phyloP scores from a whole-genome alignment of 2,113 vertebrate genomes.

The Ornithorhynchus anatinus region DNA sequence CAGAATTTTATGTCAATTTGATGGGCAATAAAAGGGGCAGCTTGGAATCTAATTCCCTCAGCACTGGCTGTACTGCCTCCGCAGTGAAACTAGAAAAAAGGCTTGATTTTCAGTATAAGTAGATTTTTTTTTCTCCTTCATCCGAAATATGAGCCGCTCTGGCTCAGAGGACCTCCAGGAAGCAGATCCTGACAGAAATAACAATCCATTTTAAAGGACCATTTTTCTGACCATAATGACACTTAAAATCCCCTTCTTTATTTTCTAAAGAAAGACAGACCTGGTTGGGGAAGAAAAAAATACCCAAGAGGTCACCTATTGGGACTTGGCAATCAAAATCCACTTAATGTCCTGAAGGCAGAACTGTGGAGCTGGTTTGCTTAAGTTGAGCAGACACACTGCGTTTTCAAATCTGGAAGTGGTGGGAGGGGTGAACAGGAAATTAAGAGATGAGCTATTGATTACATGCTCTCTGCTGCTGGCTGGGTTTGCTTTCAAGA shows the following conservation, averaged over 20 bases:
- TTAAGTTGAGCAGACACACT: not conserved
- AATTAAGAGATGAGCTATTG: conserved; percentile 14
- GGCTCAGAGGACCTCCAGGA: conserved; percentile 4
- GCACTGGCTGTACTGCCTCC: not conserved
- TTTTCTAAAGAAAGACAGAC: not conserved
- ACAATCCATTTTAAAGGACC: not conserved
- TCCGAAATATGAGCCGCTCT: not conserved
- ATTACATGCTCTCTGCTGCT: not conserved
- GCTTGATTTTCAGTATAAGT: not conserved
- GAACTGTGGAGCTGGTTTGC: not conserved
- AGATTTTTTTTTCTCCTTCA: not conserved
- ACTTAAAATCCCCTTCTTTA: accelerated
- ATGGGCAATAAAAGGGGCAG: not conserved
- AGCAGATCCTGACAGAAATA: not conserved
- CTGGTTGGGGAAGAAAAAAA: not conserved
- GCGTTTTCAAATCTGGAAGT: not conserved
- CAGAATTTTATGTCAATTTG: not conserved
- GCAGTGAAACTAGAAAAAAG: not conserved
- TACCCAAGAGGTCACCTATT: not conserved
- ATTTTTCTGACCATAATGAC: not conserved
- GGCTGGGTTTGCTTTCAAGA: conserved; percentile 16
- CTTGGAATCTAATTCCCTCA: not conserved
- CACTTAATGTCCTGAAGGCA: not conserved
- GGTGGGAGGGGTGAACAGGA: conserved; percentile 1
- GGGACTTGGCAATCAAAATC: not conserved